Evolutionary conservation across 1,140 invertebrate species (phyloP), one percentile per base, ranked within the genome.

Genomic region (Augochlora pura): DNA sequence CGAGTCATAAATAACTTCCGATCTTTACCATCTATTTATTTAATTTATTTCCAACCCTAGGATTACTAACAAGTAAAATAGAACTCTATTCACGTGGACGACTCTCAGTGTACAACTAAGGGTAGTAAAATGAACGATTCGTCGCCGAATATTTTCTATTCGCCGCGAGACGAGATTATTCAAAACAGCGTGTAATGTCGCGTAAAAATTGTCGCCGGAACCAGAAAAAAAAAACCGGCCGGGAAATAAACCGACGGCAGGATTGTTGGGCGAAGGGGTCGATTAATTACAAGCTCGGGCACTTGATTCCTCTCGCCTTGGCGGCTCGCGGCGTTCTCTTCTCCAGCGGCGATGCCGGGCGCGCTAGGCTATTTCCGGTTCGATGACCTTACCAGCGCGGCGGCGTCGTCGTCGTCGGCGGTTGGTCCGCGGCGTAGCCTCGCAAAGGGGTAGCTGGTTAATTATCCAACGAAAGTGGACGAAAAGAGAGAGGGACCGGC

Each of bases 391-490:
- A 74, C 52, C 77, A 25, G 32, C 32, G 32, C 32, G 4, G 32
- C 32, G 67, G 52, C 64, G 21, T 9, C 42, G 54, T 39, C 57
- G 52, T 69, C 38, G 67, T 42, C 63, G 59, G 42, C 54, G 54
- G 62, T 84, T 54, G 81, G 39, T 77, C 54, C 46, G 23, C 32
- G 71, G 46, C 70, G 27, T 27, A 65, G 42, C 65, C 65, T 59
- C 69, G 39, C 63, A 82, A 66, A 80, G 74, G 84, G 62, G 54
- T 83, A 83, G 74, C 60, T 76, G 86, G 86, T 90, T 91, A 91
- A 91, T 91, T 90, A 91, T 89, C 87, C 82, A 86, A 88, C 83
- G 87, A 87, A 89, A 88, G 86, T 89, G 84, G 83, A 89, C 77
- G 83, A 71, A 86, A 86, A 84, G 81, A 60, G 66, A 64, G 64